Conservation (phyloP, 64 coral and sea anemone species). For the Cladopsammia gracilis region DNA sequence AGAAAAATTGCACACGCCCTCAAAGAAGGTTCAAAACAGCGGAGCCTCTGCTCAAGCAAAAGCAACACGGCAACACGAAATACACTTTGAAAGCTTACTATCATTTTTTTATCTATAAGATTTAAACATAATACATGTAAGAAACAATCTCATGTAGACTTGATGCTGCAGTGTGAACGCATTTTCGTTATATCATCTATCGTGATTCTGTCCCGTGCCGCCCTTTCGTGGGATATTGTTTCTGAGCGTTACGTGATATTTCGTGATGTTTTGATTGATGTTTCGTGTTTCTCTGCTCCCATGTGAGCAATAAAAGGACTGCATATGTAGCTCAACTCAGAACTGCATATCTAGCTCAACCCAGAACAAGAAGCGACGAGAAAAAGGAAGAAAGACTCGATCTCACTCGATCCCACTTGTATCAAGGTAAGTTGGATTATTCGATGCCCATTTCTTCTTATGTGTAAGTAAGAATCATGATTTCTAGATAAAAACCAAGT, state of each 20-base stretch:
- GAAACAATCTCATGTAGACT: not conserved
- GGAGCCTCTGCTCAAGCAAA: not conserved
- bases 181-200: not conserved
- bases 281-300: not conserved
- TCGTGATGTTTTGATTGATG: not conserved
- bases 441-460: no score
- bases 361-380: not conserved
- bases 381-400: no score
- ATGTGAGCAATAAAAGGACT: not conserved
- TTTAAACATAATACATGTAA: no score
- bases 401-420: no score
- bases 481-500: no score
- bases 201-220: not conserved
- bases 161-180: not conserved
- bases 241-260: slow-evolving; percentile 3
- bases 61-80: not conserved
- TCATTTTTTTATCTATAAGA: no score
- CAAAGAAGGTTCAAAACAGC: not conserved
- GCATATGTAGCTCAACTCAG: not conserved
- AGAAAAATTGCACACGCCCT: not conserved
- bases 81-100: not conserved
- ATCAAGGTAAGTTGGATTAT: no score
- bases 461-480: no score
- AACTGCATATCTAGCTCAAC: not conserved
- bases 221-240: slow-evolving; percentile 37